Percentiles rank a stretch among this genome's conserved stretches.
phyloP scores from a whole-genome alignment of 92 coral and sea anemone genomes.

The Zoanthus gigantus region DNA sequence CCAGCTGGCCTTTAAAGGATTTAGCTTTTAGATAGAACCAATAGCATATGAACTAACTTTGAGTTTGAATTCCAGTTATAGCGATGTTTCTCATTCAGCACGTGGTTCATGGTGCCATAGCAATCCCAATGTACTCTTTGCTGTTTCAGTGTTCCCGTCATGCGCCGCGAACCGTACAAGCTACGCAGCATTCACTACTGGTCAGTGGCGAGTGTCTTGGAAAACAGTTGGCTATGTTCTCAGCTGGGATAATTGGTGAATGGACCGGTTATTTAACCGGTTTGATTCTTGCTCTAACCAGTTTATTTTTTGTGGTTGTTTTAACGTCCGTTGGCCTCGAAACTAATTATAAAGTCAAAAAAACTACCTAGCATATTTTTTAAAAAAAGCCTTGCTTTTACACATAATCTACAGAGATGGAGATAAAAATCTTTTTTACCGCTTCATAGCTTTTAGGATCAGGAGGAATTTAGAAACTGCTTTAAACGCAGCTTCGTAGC shows the following conservation, averaged over 20 bases:
- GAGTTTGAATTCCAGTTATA: constrained; percentile 33
- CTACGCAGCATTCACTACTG: constrained; percentile 84
- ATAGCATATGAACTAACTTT: background rate
- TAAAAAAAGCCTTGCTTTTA: no score
- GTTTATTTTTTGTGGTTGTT: constrained; percentile 55
- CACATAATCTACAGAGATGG: no score
- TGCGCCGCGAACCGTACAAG: constrained; percentile 74
- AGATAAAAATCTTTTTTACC: no score
- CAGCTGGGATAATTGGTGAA: constrained; percentile 84
- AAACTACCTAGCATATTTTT: background rate
- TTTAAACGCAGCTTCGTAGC: no score
- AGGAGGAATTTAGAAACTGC: no score
- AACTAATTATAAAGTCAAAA: constrained; percentile 4
- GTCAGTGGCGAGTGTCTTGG: constrained; percentile 89
- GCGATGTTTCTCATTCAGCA: constrained; percentile 68
- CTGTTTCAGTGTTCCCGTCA: constrained; percentile 75
- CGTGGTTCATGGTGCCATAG: constrained; percentile 86
- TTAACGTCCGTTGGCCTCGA: constrained; percentile 56
- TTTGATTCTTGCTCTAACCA: constrained; percentile 58
- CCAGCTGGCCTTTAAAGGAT: no score
- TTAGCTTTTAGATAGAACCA: no score
- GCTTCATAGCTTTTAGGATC: no score
- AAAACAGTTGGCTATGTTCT: constrained; percentile 75
- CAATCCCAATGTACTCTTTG: constrained; percentile 82
- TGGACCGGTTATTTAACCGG: constrained; percentile 68